Percentiles rank a stretch among this genome's conserved stretches.
phyloP scores from a whole-genome alignment of 1,140 invertebrate genomes.

The Stegodyphus dumicola region DNA sequence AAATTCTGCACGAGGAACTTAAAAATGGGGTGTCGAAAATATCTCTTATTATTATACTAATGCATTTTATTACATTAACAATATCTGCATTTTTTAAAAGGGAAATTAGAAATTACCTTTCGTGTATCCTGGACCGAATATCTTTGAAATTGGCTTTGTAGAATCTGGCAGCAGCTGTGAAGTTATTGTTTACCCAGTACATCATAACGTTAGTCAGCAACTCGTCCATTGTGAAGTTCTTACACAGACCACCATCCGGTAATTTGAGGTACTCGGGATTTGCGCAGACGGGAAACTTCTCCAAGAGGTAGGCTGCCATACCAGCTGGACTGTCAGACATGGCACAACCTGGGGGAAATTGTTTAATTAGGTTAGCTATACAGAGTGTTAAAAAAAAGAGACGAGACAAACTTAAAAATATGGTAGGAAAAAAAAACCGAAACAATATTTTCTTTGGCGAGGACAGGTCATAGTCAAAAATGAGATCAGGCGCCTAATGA shows the following conservation, averaged over 20 bases:
- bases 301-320: conserved; percentile 72
- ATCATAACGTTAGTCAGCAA: conserved; percentile 90
- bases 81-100: not conserved
- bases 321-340: conserved; percentile 52
- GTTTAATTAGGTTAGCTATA: no score
- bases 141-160: conserved; percentile 75
- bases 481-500: no score
- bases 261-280: conserved; percentile 63
- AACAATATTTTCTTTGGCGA: no score
- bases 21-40: no score
- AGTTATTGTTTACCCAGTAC: conserved; percentile 83
- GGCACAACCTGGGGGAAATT: conserved; percentile 11
- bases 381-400: no score
- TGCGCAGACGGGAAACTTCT: conserved; percentile 78
- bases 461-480: no score
- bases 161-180: conserved; percentile 80
- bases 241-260: conserved; percentile 79
- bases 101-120: conserved; percentile 5
- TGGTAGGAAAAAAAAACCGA: no score
- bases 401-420: no score
- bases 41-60: no score
- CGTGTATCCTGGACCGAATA: not conserved
- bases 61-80: no score
- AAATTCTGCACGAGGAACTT: no score
- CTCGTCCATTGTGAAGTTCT: conserved; percentile 77